Evolutionary conservation across 2,888 invertebrate species (phyloP), one percentile per base, ranked within the genome.

Genomic region (Oscheius sp.): DNA sequence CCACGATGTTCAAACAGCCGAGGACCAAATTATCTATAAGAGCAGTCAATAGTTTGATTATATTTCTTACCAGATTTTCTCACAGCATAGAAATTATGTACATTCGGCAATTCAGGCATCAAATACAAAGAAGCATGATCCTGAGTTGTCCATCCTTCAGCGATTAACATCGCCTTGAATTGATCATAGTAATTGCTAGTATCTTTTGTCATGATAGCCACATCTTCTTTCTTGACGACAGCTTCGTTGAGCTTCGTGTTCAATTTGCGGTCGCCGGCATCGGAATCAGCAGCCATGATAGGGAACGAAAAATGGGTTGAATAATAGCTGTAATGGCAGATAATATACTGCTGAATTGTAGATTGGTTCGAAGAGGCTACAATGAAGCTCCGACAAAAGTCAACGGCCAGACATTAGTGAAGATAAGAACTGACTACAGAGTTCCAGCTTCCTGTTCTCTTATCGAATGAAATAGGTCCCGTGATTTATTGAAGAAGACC

Each of bases 91-190:
- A 64, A 22, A n/a, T 32, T 26, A n/a, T n/a, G 17, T 1, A 14
- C n/a, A 12, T 22, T 54, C n/a, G 36, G 38, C 65, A 64, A 54
- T 56, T 64, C 65, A 38, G 26, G 50, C 1, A 64, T 22, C n/a
- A 64, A n/a, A 9, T 28, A 14, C 12, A 44, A 17, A n/a, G 65
- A 38, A 17, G 51, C 65, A 4, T 26, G 28, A 26, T 64, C 65
- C 38, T 64, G 65, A 12, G 54, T 36, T 14, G 65, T 64, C 65
- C 65, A 64, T 33, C 65, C 51, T 14, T 64, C 32, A 5, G 17
- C 3, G 17, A 28, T 51, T 22, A 54, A 22, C 50, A 64, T 30
- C 6, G n/a, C 28, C n/a, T 28, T 22, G 41, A 64, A n/a, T 33
- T 64, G 65, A 20, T 64, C 65, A 32, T 32, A 64, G 2, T 36